Base-by-base conservation (phyloP, 1,140 invertebrate species). In the Halictus rubicundus region DNA sequence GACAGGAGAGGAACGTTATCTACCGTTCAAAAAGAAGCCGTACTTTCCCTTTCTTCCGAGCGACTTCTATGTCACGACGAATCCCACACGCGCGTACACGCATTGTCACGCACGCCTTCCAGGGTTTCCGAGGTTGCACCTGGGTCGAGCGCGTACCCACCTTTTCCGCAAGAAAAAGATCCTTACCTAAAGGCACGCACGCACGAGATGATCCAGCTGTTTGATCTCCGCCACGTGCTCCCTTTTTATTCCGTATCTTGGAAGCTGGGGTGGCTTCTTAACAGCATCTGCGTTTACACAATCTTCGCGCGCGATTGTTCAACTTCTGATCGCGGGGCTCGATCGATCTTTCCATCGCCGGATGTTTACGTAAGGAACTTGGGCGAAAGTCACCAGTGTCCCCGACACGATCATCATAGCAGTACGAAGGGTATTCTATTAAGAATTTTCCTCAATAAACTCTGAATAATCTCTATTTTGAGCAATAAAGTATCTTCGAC, bases 181-280 rank as follows among this genome's bases (percentile, higher is more conserved):
- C 88, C 89, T 91, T 86, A 81, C 87, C 86, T 81, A 88, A 87
- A 91, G 89, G 90, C 88, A 84, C 87, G 81, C 88, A 90, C 87
- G 91, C 92, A 91, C 91, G 90, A 91, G 90, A 91, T 91, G 90
- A 92, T 93, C 91, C 92, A 93, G 92, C 91, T 93, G 92, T 93
- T 92, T 92, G 91, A 92, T 93, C 90, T 88, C 87, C 82, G 88
- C 90, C 90, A 90, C 91, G 87, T 87, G 83, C 77, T 82, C 85
- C 80, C 89, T 89, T 89, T 90, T 91, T 88, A 89, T 87, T 68
- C 39, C 74, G 57, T 73, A 37, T 68, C 63, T 77, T 49, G 66
- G 21, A 61, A 59, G 68, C 9, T 39, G 61, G 81, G 25, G 46
- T 69, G 81, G 74, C 76, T 78, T 49, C 80, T 64, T 84, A 82